Evolutionary conservation across 2,888 invertebrate genomes (phyloP), one percentile per base, ranked within the genome.

Genomic region (Eupsilia transversa): DNA sequence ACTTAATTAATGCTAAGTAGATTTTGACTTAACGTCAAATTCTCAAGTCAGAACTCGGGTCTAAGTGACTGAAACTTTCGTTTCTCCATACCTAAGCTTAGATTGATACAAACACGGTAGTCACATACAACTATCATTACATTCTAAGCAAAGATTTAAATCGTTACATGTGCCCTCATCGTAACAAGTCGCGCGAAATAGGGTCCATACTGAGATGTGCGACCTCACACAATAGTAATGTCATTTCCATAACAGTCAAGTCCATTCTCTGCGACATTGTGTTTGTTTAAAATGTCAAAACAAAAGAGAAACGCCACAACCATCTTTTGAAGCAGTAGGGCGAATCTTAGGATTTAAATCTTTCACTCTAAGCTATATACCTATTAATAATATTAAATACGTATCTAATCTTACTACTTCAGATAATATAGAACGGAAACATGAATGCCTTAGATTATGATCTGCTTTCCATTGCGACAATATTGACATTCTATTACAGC

Each of bases 401-500:
- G 27, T 35, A 41, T 41, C 41, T 41, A 46, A 64, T 67, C 30
- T 56, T 56, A 30, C 56, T 56, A 56, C 17, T 30, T 9, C 20
- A 30, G 30, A 30, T 56, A 56, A 30, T 56, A 57, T 68, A 46
- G 54, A 71, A 30, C 67, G 81, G 78, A 82, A 78, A 68, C 27
- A 41, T 49, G 41, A 79, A 75, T 35, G 46, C 9, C 4, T 38
- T 3, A 70, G 72, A 78, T 80, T 74, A 46, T 54, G 27, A 77
- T 82, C 82, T 66, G 52, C 52, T 72, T 72, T 67, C 66, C 59
- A 75, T 41, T 65, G 43, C 74, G 56, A 70, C 67, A 74, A 30
- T 66, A 74, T 81, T 82, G 80, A 70, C 71, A 74, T 72, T 69
- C 66, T 23, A 56, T 56, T 67, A 69, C 49, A 7, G 43, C 49